These are phyloP conservation scores for Montipora capricornis DNA, from an alignment of 64 coral and sea anemone species.

Conservation along the genomic window DNA sequence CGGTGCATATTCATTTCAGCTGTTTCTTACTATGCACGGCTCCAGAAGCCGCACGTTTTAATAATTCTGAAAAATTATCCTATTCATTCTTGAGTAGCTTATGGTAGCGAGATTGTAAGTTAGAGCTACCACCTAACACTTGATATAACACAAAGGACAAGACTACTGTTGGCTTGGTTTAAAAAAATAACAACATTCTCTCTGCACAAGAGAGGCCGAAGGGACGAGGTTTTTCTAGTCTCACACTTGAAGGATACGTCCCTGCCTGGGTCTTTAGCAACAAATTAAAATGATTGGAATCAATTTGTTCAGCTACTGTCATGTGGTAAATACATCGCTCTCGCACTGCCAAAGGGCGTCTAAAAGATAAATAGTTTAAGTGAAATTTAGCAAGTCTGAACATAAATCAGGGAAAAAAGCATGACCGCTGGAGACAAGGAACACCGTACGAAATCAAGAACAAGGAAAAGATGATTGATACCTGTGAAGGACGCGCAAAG, in stretches of 20 bases:
- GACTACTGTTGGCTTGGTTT: too few species aligned
- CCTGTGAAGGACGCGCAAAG: slow-evolving; percentile 94
- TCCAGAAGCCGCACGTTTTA: too few species aligned
- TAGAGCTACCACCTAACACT: too few species aligned
- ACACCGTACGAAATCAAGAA: neutral
- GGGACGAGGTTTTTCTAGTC: too few species aligned
- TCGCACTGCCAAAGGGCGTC: slow-evolving; percentile 87
- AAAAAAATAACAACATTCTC: too few species aligned
- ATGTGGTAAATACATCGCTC: slow-evolving; percentile 81
- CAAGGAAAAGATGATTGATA: neutral
- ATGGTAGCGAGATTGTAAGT: too few species aligned
- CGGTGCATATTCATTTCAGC: too few species aligned
- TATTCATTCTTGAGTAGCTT: too few species aligned
- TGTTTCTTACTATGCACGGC: too few species aligned
- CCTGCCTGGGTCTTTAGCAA: slow-evolving; percentile 92
- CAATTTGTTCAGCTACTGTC: slow-evolving; percentile 60
- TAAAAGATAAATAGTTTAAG: slow-evolving; percentile 20
- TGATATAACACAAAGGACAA: too few species aligned
- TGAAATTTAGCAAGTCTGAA: neutral
- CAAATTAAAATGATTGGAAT: slow-evolving; percentile 80
- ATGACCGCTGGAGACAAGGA: neutral
- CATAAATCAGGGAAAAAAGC: neutral
- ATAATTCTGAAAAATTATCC: too few species aligned
- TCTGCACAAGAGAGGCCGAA: too few species aligned
- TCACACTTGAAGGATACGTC: slow-evolving; percentile 85